Percentiles rank a stretch among this genome's conserved stretches.
Conservation (phyloP, 1,140 invertebrate species). For the Nomia melanderi region DNA sequence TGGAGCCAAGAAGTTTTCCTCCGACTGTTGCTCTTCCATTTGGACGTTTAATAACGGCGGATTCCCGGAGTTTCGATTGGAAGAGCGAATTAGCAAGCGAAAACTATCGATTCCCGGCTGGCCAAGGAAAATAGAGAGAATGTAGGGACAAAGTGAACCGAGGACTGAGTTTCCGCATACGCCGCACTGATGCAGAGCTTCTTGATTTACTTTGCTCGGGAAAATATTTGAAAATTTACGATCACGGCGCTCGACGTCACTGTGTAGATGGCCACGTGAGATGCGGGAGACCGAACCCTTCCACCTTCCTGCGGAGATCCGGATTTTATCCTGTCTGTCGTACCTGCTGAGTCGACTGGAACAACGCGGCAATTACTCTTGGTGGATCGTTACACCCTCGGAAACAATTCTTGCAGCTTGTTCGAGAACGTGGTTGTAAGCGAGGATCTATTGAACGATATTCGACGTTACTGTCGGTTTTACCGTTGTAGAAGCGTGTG, state of each 20-base stretch:
- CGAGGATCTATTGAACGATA: background rate
- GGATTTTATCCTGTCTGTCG: conserved; percentile 49
- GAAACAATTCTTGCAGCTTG: conserved; percentile 71
- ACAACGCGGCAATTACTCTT: conserved; percentile 76
- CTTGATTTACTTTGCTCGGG: conserved; percentile 68
- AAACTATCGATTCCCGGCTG: conserved; percentile 27
- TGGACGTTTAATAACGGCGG: conserved; percentile 31
- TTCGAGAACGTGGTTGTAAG: conserved; percentile 37
- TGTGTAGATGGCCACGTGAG: background rate
- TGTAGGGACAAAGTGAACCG: conserved; percentile 31
- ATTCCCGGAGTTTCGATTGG: background rate
- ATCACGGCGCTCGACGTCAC: background rate
- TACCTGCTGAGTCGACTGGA: conserved; percentile 73
- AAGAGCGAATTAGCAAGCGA: conserved; percentile 24
- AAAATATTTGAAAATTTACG: conserved; percentile 77
- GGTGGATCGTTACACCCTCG: conserved; percentile 70
- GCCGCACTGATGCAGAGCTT: conserved; percentile 45
- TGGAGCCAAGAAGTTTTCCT: background rate
- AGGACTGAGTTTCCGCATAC: conserved; percentile 61
- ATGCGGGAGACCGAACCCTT: too few relatives aligned
- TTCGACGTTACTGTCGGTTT: background rate
- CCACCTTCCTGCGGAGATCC: background rate
- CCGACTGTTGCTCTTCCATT: conserved; percentile 38
- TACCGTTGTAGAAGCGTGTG: too few relatives aligned
- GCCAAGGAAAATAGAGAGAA: conserved; percentile 46